phyloP scores from a whole-genome alignment of 1,140 invertebrate genomes.

The Drosophila chauvacae region DNA sequence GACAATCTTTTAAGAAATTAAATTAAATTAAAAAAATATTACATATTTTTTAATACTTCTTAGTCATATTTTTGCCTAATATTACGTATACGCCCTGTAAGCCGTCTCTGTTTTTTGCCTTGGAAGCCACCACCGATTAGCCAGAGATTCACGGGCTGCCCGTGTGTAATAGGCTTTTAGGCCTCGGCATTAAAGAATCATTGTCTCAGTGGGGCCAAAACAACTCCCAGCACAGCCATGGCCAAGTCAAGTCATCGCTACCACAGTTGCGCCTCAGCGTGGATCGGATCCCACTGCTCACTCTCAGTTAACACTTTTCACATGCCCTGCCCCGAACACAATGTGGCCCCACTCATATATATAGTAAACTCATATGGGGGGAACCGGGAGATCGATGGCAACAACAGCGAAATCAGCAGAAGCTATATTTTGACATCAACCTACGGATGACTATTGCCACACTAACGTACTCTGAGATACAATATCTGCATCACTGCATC shows the following conservation, averaged over 20 bases:
- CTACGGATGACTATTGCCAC: slow-evolving; percentile 14
- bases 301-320: slow-evolving; percentile 73
- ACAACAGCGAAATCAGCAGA: neutral
- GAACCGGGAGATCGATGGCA: neutral
- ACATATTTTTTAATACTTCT: no score
- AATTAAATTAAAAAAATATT: no score
- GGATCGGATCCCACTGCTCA: slow-evolving; percentile 16
- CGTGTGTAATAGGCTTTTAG: slow-evolving; percentile 48
- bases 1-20: neutral
- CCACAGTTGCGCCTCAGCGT: slow-evolving; percentile 16
- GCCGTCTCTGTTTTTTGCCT: neutral
- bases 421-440: slow-evolving; percentile 23
- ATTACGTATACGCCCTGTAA: slow-evolving; percentile 49
- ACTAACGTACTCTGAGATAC: slow-evolving; percentile 2
- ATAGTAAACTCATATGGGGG: neutral
- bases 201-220: slow-evolving; percentile 45
- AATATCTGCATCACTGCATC: neutral
- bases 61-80: neutral
- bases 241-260: slow-evolving; percentile 38
- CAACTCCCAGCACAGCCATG: slow-evolving; percentile 56
- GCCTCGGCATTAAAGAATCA: slow-evolving; percentile 69
- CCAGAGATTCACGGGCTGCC: slow-evolving; percentile 32
- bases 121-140: slow-evolving; percentile 19
- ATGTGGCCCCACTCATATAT: slow-evolving; percentile 65
- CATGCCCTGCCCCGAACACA: slow-evolving; percentile 60